These are phyloP conservation scores for Cardiocondyla obscurior DNA, from an alignment of 1,140 invertebrate species.

Conservation along the genomic window DNA sequence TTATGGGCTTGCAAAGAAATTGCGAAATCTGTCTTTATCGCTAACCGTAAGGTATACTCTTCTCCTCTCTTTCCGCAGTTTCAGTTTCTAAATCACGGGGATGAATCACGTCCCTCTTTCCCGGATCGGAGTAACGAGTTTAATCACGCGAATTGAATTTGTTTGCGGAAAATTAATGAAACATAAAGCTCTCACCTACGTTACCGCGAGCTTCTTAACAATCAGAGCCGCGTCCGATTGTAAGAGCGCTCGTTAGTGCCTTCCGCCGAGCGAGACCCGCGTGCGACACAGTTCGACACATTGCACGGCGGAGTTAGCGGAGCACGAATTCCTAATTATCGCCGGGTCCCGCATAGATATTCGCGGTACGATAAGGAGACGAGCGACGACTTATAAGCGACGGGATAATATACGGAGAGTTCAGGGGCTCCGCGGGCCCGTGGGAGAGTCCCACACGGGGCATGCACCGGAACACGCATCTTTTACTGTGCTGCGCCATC, in stretches of 20 bases:
- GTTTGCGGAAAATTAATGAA: not conserved
- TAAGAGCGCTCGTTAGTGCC: conserved; percentile 16
- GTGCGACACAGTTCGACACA: conserved; percentile 26
- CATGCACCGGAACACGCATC: conserved; percentile 81
- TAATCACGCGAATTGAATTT: not conserved
- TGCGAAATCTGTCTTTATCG: not conserved
- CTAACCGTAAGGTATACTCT: no score
- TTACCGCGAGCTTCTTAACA: not conserved
- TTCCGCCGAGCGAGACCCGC: conserved; percentile 37
- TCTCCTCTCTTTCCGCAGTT: not conserved
- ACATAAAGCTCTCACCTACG: conserved; percentile 1
- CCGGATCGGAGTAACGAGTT: no score
- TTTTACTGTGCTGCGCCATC: conserved; percentile 39
- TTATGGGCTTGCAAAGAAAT: not conserved
- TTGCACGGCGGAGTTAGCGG: conserved; percentile 30
- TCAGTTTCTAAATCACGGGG: not conserved
- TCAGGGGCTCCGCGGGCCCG: conserved; percentile 76
- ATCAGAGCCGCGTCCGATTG: not conserved
- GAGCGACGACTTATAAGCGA: conserved; percentile 15
- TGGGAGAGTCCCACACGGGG: conserved; percentile 83
- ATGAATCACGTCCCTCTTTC: no score
- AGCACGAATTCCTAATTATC: conserved; percentile 66
- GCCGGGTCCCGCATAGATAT: conserved; percentile 61
- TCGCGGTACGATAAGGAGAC: conserved; percentile 58
- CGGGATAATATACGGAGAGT: conserved; percentile 56